These are phyloP conservation scores for Apis laboriosa DNA, from an alignment of 1,140 invertebrate species.

Conservation along the genomic window DNA sequence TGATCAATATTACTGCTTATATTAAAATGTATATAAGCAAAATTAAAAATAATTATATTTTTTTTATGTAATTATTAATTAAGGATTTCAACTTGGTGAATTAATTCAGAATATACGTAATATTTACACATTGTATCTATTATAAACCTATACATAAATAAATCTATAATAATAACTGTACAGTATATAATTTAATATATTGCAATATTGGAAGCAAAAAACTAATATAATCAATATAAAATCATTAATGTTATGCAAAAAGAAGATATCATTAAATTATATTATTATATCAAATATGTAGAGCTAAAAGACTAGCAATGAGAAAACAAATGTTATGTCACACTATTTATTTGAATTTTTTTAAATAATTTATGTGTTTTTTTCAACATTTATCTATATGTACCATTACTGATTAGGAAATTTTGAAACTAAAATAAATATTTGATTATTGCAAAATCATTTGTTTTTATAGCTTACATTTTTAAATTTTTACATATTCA, in stretches of 20 bases:
- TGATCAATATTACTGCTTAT: constrained; percentile 15
- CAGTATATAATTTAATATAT: constrained; percentile 35
- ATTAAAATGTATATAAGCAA: constrained; percentile 29
- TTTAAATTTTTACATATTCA: constrained; percentile 22
- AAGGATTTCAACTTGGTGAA: constrained; percentile 38
- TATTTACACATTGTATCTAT: constrained; percentile 38
- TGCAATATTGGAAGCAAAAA: constrained; percentile 25
- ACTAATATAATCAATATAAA: constrained; percentile 41
- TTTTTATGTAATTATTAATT: not conserved
- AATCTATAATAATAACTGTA: constrained; percentile 34
- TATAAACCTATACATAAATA: constrained; percentile 41
- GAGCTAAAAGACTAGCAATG: constrained; percentile 53
- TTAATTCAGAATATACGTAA: constrained; percentile 30
- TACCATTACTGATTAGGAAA: constrained; percentile 8
- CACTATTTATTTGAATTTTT: constrained; percentile 58
- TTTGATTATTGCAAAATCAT: constrained; percentile 9
- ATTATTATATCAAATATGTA: constrained; percentile 16
- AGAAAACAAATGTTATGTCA: constrained; percentile 53
- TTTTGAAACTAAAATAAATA: constrained; percentile 20
- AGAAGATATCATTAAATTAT: constrained; percentile 6
- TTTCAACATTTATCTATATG: constrained; percentile 17
- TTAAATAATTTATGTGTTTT: constrained; percentile 39
- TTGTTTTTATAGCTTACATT: constrained; percentile 1
- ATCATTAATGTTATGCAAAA: constrained; percentile 37
- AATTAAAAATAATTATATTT: constrained; percentile 1